Conservation (phyloP, 2,888 invertebrate genomes). For the Ormyrus labotus region DNA sequence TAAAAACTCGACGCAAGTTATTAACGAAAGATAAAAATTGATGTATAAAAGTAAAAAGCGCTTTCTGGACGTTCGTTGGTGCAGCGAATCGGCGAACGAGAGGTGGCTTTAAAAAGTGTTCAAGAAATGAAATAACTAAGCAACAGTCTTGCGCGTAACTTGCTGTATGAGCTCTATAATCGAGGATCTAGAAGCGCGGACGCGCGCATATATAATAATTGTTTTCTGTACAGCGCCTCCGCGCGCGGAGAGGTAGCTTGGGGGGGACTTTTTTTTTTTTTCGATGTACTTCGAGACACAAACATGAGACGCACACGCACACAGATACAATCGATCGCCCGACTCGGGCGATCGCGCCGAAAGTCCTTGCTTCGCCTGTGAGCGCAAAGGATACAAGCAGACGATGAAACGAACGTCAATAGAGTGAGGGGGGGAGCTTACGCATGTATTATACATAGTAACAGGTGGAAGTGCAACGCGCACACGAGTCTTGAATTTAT, state of each 20-base stretch:
- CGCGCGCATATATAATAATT: too few species aligned
- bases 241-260: conserved; percentile 6
- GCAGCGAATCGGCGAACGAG: too few species aligned
- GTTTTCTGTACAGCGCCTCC: background rate
- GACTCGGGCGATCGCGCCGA: background rate
- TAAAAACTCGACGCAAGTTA: too few species aligned
- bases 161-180: background rate
- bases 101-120: too few species aligned
- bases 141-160: background rate
- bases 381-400: conserved; percentile 16
- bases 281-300: conserved; percentile 27
- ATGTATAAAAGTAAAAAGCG: too few species aligned
- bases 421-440: conserved; percentile 7
- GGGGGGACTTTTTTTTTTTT: background rate
- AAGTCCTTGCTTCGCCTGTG: too few species aligned
- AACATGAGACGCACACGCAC: background rate
- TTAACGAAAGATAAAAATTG: too few species aligned
- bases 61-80: too few species aligned
- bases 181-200: too few species aligned
- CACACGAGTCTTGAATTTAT: conserved; percentile 49
- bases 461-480: conserved; percentile 45
- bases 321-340: background rate
- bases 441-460: conserved; percentile 46
- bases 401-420: conserved; percentile 21
- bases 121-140: too few species aligned